Percentiles rank a stretch among this genome's conserved stretches.
phyloP scores from a whole-genome alignment of 1,140 invertebrate genomes.

The Trinorchestia longiramus region DNA sequence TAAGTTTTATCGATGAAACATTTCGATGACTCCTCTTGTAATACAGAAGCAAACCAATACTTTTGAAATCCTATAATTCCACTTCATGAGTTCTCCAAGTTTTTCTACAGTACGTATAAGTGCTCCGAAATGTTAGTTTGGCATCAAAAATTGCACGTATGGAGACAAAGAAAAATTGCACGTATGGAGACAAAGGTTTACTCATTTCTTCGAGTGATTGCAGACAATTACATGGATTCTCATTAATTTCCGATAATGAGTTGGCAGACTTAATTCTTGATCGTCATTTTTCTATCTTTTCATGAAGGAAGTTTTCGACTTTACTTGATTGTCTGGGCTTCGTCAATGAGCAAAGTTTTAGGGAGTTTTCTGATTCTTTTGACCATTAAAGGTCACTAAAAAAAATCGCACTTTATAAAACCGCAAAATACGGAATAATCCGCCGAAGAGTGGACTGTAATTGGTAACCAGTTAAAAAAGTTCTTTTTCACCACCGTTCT shows the following conservation, averaged over 20 bases:
- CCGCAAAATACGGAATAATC: background rate
- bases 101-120: too few relatives aligned
- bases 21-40: too few relatives aligned
- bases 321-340: conserved; percentile 27
- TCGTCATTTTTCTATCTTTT: background rate
- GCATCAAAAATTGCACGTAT: background rate
- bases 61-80: too few relatives aligned
- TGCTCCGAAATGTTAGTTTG: background rate
- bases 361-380: conserved; percentile 38
- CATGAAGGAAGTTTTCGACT: conserved; percentile 26
- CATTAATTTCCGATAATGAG: background rate
- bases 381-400: background rate
- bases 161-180: background rate
- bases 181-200: background rate
- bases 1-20: too few relatives aligned
- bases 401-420: conserved; percentile 25
- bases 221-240: background rate
- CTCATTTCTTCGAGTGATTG: background rate
- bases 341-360: conserved; percentile 52
- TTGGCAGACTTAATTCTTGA: background rate
- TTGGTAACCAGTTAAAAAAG: background rate
- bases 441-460: background rate
- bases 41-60: too few relatives aligned
- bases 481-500: background rate
- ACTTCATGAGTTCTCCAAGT: too few relatives aligned